Evolutionary conservation across 1,140 invertebrate species (phyloP), one percentile per base, ranked within the genome.

Genomic region (Goniozus legneri): DNA sequence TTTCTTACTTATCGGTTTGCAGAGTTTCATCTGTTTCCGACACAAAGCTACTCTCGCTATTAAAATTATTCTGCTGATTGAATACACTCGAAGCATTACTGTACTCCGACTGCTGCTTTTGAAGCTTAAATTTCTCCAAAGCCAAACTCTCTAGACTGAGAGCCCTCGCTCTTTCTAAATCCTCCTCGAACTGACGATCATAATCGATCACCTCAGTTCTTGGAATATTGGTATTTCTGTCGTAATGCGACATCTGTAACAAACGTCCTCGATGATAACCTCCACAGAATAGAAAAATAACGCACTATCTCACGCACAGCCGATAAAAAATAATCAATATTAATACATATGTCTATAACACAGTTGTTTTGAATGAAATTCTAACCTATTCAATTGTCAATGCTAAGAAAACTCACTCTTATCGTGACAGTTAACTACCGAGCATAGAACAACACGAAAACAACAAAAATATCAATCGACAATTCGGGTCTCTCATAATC

Each of bases 101-200:
- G 39, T 50, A 63, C 3, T 73, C 64, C 12, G 58, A 59, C 48
- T 76, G 71, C 50, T 79, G 71, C 53, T 82, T 83, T 63, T 85
- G 79, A 34, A 84, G 79, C 62, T 82, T 80, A 71, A 89, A 90
- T 65, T 89, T 84, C 67, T 92, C 89, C 55, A 91, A 73, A 6
- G 88, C 89, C 47, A 90, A 77, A 64, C 84, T 89, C 75, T 92
- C 89, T 60, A 93, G 78, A 74, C 89, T 92, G 16, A 93, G 73
- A 41, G 89, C 88, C 68, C 87, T 88, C 4, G 90, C 90, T 64
- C 85, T 84, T 71, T 91, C 89, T 63, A 93, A 74, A 68, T 93
- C 89, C 54, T 88, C 86, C 76, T 89, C 79, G 67, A 88, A 92
- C 67, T 91, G 84, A 57, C 83, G 81, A 60, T 92, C 89, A 78